These are phyloP conservation scores for Mesaphorura yosii DNA, from an alignment of 1,140 invertebrate genomes.

Conservation along the genomic window DNA sequence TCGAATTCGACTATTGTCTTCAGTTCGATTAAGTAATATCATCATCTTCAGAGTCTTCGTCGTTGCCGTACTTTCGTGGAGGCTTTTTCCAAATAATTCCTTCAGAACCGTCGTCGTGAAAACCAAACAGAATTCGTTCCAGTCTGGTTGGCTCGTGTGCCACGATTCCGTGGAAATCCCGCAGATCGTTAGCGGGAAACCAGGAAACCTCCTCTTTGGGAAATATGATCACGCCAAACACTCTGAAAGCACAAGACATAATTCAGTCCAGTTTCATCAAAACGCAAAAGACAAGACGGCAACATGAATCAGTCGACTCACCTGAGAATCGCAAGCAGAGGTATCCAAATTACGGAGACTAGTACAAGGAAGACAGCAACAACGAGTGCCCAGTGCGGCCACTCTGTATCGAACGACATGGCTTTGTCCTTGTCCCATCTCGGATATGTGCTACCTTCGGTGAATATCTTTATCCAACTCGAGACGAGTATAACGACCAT, in stretches of 20 bases:
- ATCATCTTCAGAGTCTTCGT: constrained; percentile 36
- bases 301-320: no score
- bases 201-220: constrained; percentile 83
- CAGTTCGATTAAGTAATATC: background rate
- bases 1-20: no score
- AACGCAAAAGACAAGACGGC: no score
- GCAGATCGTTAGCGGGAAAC: constrained; percentile 77
- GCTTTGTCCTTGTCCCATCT: constrained; percentile 69
- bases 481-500: constrained; percentile 79
- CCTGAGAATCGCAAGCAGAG: constrained; percentile 66
- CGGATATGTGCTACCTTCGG: constrained; percentile 68
- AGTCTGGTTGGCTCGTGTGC: constrained; percentile 64
- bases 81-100: constrained; percentile 67
- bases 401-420: constrained; percentile 56
- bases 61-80: constrained; percentile 50
- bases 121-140: constrained; percentile 70
- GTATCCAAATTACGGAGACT: constrained; percentile 77
- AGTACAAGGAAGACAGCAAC: constrained; percentile 62
- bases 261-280: no score
- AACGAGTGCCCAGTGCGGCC: constrained; percentile 67
- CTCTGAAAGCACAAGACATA: constrained; percentile 40
- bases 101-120: constrained; percentile 65
- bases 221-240: constrained; percentile 62
- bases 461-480: constrained; percentile 67
- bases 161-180: constrained; percentile 74